Evolutionary conservation across 2,888 invertebrate species (phyloP).

Genomic region (Xanthorhoe spadicearia): DNA sequence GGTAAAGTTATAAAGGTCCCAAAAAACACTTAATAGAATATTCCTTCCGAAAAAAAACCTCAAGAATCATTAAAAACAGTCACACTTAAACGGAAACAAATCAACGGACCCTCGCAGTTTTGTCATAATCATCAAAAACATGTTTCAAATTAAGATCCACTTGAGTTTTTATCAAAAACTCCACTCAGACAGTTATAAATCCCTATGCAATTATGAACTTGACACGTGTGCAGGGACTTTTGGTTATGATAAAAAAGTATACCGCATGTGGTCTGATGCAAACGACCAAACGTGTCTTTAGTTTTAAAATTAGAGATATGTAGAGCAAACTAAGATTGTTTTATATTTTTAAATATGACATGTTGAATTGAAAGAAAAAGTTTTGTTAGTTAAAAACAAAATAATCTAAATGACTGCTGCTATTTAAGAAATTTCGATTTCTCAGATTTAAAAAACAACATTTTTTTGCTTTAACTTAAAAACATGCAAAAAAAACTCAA

Average conservation of each 20-base stretch:
- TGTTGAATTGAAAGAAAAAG: no score
- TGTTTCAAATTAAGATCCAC: conserved; percentile 42
- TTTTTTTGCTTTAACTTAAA: no score
- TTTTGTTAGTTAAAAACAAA: no score
- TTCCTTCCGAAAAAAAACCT: no score
- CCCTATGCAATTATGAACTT: conserved; percentile 60
- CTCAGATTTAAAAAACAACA: no score
- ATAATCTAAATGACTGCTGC: no score
- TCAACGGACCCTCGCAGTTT: conserved; percentile 7
- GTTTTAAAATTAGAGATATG: conserved; percentile 32
- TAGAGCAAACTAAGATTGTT: conserved; percentile 1
- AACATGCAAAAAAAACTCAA: no score
- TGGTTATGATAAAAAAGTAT: conserved; percentile 43
- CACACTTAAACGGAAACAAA: conserved; percentile 6
- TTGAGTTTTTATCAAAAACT: conserved; percentile 40
- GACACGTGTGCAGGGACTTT: conserved; percentile 57
- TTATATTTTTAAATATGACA: not conserved
- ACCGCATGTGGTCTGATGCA: conserved; percentile 49
- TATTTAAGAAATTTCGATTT: no score
- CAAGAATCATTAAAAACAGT: conserved; percentile 12
- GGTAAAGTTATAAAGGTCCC: no score
- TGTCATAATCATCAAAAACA: conserved; percentile 33
- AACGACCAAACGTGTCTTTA: conserved; percentile 44
- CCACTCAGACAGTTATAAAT: conserved; percentile 57
- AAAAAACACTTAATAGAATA: no score